Base-by-base conservation (phyloP, 2,888 invertebrate genomes). In the Drosophila eohydei region DNA sequence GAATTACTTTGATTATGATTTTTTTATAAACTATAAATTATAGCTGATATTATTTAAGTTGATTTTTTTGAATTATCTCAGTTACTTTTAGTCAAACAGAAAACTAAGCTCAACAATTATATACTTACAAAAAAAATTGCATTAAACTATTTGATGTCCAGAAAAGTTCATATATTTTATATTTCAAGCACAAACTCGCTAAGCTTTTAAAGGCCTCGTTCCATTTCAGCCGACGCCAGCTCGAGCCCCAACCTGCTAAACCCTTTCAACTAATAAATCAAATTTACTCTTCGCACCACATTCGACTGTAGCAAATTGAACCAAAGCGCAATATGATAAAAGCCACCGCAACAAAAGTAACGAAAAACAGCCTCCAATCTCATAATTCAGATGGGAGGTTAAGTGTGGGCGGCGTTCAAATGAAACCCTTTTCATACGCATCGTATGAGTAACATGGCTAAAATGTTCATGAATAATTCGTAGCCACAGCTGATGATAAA, bases 381-480 rank as follows among this genome's bases (percentile, higher is more conserved):
- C 74, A 85, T 85, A 90, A 85, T 71, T 85, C 90, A 85, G 78
- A 74, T 5, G 12, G 59, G 32, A n/a, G 30, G 26, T 14, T n/a
- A 52, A 54, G 38, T n/a, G 58, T 51, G 51, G 21, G 36, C 60
- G 54, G 55, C 64, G 44, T 60, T 44, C 63, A 61, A 44, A 68
- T 51, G 38, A 46, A 77, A 86, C 87, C 87, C 90, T 86, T 86
- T 84, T 85, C 73, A 75, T 66, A 78, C 74, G 76, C 74, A 67
- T 75, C 86, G 82, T 90, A 86, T 90, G 86, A 88, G 90, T 80
- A 88, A 87, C 88, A 77, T 71, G 67, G 71, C 74, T 61, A 87
- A 81, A 66, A 51, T 68, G 79, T 80, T 81, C 89, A 90, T 91
- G 90, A 90, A 90, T 90, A 91, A 90, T 91, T 91, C 87, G 88